These are phyloP conservation scores for Coptodon bakossiorum DNA, from an alignment of 2,113 vertebrate genomes.

Conservation along the genomic window DNA sequence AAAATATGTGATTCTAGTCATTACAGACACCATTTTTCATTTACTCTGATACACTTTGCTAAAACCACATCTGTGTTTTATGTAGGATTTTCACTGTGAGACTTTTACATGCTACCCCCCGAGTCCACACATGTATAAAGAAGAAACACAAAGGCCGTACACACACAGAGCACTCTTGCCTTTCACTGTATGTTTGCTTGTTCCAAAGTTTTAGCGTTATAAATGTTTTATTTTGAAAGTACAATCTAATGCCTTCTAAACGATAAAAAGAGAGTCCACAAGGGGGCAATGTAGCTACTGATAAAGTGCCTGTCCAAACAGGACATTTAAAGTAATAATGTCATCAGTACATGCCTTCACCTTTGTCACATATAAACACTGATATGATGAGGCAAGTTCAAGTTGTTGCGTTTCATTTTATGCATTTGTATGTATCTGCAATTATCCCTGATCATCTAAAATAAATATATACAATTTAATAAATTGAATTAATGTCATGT, in stretches of 20 bases:
- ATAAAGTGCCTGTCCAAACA: background rate
- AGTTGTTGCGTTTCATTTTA: background rate
- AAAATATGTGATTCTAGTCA: background rate
- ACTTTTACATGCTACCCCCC: background rate
- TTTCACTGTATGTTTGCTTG: background rate
- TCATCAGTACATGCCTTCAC: background rate
- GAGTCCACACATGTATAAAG: background rate
- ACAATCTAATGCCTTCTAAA: background rate
- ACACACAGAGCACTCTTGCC: background rate
- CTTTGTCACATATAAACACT: background rate
- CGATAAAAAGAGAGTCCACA: slow-evolving; percentile 30
- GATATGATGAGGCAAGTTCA: background rate
- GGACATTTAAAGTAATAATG: background rate
- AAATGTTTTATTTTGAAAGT: background rate
- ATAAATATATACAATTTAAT: background rate
- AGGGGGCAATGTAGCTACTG: slow-evolving; percentile 51
- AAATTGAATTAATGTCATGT: background rate
- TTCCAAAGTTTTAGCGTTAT: background rate
- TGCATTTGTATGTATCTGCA: background rate
- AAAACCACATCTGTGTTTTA: background rate
- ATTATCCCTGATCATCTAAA: background rate
- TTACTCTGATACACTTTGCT: background rate
- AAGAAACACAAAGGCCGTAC: background rate
- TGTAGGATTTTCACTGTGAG: background rate
- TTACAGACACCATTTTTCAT: background rate